Evolutionary conservation across 2,113 vertebrate species (phyloP).

Genomic region (Lipotes vexillifer): DNA sequence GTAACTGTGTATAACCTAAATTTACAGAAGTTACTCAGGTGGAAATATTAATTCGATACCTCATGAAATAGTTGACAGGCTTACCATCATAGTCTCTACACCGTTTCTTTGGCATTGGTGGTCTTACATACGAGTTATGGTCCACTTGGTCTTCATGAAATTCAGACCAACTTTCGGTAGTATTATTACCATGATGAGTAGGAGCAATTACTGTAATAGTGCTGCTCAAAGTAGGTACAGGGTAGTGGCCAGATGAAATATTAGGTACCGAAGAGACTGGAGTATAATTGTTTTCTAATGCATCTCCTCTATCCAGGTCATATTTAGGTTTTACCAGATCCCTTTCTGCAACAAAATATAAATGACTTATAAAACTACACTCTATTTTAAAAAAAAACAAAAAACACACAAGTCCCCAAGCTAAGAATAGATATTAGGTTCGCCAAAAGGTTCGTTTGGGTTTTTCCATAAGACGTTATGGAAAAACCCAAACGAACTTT

Average conservation of each 20-base stretch:
- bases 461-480: no score
- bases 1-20: background rate
- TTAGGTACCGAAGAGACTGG: conserved; percentile 86
- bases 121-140: conserved; percentile 88
- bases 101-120: conserved; percentile 91
- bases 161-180: conserved; percentile 96
- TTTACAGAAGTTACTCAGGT: background rate
- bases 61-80: background rate
- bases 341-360: conserved; percentile 84
- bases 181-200: conserved; percentile 93
- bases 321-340: conserved; percentile 94
- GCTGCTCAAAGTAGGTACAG: conserved; percentile 94
- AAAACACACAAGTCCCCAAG: background rate
- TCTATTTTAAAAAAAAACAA: background rate
- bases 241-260: conserved; percentile 90
- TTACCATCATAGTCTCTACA: conserved; percentile 98
- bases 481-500: no score
- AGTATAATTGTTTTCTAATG: conserved; percentile 87
- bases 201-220: conserved; percentile 96
- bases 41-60: background rate
- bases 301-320: conserved; percentile 88
- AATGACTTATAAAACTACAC: conserved; percentile 30
- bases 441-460: no score
- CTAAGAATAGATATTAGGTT: background rate
- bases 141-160: conserved; percentile 92